Evolutionary conservation across 2,113 vertebrate genomes (phyloP).

Genomic region (Mirza zaza): DNA sequence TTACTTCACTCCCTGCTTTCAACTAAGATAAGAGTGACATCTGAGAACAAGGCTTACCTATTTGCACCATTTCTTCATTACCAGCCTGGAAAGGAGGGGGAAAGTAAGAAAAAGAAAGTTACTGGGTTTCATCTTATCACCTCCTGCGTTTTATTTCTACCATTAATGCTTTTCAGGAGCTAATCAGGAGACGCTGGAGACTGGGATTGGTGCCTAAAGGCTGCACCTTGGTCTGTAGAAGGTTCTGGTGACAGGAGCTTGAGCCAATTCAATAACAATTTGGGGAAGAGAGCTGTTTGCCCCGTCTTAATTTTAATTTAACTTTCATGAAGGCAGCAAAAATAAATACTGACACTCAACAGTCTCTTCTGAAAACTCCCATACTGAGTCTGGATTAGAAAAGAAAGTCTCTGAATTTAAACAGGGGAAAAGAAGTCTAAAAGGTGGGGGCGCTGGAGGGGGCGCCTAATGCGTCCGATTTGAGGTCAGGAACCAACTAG

Average conservation of each 20-base stretch:
- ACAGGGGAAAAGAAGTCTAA: not conserved
- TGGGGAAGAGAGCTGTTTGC: not conserved
- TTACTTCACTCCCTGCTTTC: slow-evolving; percentile 47
- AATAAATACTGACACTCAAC: slow-evolving; percentile 3
- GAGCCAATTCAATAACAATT: not conserved
- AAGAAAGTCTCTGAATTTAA: not conserved
- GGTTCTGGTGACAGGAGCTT: not conserved
- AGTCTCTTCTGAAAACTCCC: not conserved
- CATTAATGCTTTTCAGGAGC: slow-evolving; percentile 59
- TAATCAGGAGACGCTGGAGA: slow-evolving; percentile 45
- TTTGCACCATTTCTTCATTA: slow-evolving; percentile 80
- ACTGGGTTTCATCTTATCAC: slow-evolving; percentile 68
- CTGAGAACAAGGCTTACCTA: slow-evolving; percentile 82
- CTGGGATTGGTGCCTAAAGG: not conserved
- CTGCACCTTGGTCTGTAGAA: slow-evolving; percentile 51
- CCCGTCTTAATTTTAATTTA: slow-evolving; percentile 44
- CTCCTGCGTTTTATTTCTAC: slow-evolving; percentile 47
- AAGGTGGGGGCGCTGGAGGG: not conserved
- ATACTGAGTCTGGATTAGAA: not conserved
- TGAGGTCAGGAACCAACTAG: not conserved
- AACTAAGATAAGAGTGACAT: slow-evolving; percentile 67
- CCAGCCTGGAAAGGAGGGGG: slow-evolving; percentile 80
- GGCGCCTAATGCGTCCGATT: not conserved
- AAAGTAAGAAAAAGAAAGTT: slow-evolving; percentile 71
- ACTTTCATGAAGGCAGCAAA: slow-evolving; percentile 12